Percentiles rank a stretch among this genome's conserved stretches.
These are phyloP conservation scores for Macropus fuliginosus DNA, from an alignment of 2,797 vertebrate species.

Conservation along the genomic window DNA sequence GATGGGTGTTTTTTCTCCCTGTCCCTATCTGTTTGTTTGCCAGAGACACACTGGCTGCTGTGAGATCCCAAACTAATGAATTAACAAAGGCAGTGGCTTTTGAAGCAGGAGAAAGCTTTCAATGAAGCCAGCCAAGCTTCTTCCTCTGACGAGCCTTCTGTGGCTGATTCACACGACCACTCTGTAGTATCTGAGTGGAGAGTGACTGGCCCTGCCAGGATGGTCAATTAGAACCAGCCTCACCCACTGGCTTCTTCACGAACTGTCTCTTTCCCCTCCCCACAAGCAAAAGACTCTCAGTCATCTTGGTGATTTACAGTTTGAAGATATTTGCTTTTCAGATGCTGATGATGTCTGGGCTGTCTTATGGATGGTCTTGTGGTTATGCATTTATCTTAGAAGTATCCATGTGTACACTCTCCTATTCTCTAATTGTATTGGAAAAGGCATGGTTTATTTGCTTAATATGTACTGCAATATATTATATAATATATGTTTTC, in stretches of 20 bases:
- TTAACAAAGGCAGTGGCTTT: conserved; percentile 32
- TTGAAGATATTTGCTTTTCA: not conserved
- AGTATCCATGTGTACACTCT: not conserved
- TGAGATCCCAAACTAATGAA: conserved; percentile 40
- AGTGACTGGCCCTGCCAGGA: not conserved
- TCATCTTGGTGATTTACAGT: not conserved
- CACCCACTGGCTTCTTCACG: not conserved
- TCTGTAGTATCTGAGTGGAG: not conserved
- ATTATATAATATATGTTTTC: not conserved
- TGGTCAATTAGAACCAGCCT: not conserved
- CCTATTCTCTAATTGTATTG: not conserved
- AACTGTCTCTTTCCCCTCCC: conserved; percentile 4
- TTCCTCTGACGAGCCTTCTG: not conserved
- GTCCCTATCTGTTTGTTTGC: conserved; percentile 6
- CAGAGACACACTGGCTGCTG: conserved; percentile 1
- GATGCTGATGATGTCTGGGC: not conserved
- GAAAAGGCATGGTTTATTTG: not conserved
- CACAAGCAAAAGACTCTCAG: not conserved
- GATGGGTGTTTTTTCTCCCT: conserved; percentile 35
- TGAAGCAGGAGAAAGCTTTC: conserved; percentile 7
- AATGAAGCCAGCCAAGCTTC: not conserved
- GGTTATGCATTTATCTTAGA: not conserved
- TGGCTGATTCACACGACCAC: not conserved
- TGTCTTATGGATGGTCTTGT: not conserved
- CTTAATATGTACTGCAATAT: not conserved